Percentiles rank a stretch among this genome's conserved stretches.
These are phyloP conservation scores for Drosophila ambigua DNA, from an alignment of 1,140 invertebrate genomes.

Conservation along the genomic window DNA sequence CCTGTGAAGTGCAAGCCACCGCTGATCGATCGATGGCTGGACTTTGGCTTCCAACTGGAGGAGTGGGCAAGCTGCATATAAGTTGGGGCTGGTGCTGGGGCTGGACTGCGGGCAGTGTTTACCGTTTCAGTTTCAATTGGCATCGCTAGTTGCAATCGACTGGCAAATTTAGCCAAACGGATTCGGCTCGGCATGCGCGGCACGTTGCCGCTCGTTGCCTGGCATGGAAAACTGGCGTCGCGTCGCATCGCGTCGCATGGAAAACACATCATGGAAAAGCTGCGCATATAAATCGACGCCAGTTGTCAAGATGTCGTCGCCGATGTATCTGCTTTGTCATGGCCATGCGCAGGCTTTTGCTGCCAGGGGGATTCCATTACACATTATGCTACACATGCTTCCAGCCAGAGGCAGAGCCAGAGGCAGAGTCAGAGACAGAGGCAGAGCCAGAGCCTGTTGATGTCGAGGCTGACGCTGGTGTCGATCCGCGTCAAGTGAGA, in stretches of 20 bases:
- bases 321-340: constrained; percentile 9
- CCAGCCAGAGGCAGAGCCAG: too few species aligned
- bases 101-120: constrained; percentile 32
- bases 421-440: too few species aligned
- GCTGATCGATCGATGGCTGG: neutral
- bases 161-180: constrained; percentile 37
- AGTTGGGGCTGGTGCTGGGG: neutral
- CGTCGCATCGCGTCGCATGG: neutral
- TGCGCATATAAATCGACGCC: constrained; percentile 67
- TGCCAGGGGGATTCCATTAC: constrained; percentile 32
- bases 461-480: neutral
- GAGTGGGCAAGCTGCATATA: neutral
- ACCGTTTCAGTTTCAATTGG: constrained; percentile 63
- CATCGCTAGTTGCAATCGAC: constrained; percentile 23
- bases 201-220: constrained; percentile 37
- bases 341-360: constrained; percentile 34
- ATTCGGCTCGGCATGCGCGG: constrained; percentile 38
- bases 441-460: too few species aligned
- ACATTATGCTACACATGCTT: too few species aligned
- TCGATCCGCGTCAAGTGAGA: constrained; percentile 48
- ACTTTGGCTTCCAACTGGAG: neutral
- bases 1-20: too few species aligned
- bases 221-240: constrained; percentile 4
- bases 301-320: constrained; percentile 56
- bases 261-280: constrained; percentile 29